These are phyloP conservation scores for Macropis europaea DNA, from an alignment of 2,888 invertebrate genomes.

Conservation along the genomic window DNA sequence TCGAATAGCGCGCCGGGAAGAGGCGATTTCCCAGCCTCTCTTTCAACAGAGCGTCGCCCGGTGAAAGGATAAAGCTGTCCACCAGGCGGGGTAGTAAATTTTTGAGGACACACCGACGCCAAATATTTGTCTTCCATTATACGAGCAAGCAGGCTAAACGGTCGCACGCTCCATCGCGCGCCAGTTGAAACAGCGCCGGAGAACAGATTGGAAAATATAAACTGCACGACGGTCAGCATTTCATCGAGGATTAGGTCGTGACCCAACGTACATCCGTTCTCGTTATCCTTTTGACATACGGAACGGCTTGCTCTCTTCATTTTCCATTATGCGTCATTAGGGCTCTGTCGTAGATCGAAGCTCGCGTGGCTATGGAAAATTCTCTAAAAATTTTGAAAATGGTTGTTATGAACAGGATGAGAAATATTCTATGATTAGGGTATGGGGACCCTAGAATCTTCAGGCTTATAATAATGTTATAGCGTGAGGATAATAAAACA, in stretches of 20 bases:
- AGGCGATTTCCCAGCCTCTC: too few relatives aligned
- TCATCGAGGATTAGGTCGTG: constrained; percentile 50
- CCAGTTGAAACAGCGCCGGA: background rate
- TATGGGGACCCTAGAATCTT: too few relatives aligned
- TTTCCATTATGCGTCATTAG: too few relatives aligned
- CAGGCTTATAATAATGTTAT: too few relatives aligned
- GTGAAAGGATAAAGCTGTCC: background rate
- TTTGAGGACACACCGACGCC: constrained; percentile 6
- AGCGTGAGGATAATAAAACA: too few relatives aligned
- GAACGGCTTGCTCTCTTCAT: constrained; percentile 20
- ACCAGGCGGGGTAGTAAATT: constrained; percentile 18
- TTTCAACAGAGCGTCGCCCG: too few relatives aligned
- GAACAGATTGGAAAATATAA: constrained; percentile 45
- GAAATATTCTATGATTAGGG: too few relatives aligned
- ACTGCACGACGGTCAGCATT: constrained; percentile 34
- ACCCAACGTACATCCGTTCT: constrained; percentile 49
- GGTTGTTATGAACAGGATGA: too few relatives aligned
- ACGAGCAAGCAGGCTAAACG: background rate
- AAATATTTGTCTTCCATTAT: constrained; percentile 19
- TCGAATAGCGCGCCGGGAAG: too few relatives aligned
- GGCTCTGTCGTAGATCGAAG: too few relatives aligned
- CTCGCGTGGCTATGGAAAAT: too few relatives aligned
- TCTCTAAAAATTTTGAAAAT: too few relatives aligned
- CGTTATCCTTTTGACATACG: constrained; percentile 44
- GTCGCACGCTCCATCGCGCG: background rate